Percentiles rank a stretch among this genome's conserved stretches.
Evolutionary conservation across 2,888 invertebrate species (phyloP).

Genomic region (Meandrusa payeni): DNA sequence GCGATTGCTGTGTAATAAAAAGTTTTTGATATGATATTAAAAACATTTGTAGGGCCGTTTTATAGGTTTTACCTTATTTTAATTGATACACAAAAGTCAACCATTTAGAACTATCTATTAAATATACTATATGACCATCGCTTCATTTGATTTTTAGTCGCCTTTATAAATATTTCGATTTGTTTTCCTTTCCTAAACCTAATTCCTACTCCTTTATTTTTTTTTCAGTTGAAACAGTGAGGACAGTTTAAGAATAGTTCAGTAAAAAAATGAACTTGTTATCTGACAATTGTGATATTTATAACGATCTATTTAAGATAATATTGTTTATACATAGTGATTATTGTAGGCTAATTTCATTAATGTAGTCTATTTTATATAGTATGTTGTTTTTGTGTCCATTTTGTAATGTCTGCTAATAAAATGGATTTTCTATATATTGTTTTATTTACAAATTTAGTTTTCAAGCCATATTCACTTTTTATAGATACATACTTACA

Average conservation of each 20-base stretch:
- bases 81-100: too few species aligned
- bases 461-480: constrained; percentile 8
- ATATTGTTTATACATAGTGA: constrained; percentile 2
- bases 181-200: constrained; percentile 39
- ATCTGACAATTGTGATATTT: constrained; percentile 10
- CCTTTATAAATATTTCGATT: constrained; percentile 32
- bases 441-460: constrained; percentile 32
- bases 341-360: constrained; percentile 2
- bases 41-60: too few species aligned
- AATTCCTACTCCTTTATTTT: constrained; percentile 47
- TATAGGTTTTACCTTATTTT: too few species aligned
- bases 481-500: too few species aligned
- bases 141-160: neutral
- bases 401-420: constrained; percentile 35
- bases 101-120: too few species aligned
- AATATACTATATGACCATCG: too few species aligned
- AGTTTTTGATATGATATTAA: too few species aligned
- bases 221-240: constrained; percentile 55
- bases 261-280: constrained; percentile 12
- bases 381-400: constrained; percentile 17
- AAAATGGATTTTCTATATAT: constrained; percentile 33
- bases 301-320: constrained; percentile 25
- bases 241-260: constrained; percentile 26
- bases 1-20: too few species aligned
- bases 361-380: constrained; percentile 27